phyloP scores from a whole-genome alignment of 2,797 vertebrate genomes.

The Sphenodon punctatus region DNA sequence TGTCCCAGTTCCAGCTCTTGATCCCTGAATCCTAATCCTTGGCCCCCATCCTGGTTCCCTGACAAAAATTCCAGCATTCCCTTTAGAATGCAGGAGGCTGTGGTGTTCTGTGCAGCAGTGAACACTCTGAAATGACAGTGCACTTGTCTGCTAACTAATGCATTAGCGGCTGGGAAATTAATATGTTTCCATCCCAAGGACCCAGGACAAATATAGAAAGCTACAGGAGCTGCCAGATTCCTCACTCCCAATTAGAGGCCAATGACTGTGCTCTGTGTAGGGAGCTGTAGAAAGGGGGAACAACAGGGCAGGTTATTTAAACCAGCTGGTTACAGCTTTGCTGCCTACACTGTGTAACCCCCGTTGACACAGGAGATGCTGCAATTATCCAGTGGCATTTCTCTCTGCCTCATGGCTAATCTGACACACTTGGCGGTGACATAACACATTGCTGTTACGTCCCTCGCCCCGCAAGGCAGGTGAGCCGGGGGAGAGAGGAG shows the following conservation, averaged over 20 bases:
- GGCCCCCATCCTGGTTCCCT: too few relatives aligned
- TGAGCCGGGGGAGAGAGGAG: neutral
- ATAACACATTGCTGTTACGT: neutral
- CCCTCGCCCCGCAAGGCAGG: too few relatives aligned
- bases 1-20: too few relatives aligned
- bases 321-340: neutral
- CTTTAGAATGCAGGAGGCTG: neutral
- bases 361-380: neutral
- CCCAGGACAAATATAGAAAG: constrained; percentile 46
- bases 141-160: constrained; percentile 31
- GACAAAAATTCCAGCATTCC: neutral
- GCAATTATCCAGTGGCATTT: neutral
- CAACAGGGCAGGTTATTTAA: constrained; percentile 25
- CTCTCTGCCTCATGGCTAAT: neutral
- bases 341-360: neutral
- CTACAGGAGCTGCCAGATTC: constrained; percentile 17
- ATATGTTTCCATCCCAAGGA: constrained; percentile 4
- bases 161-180: neutral
- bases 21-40: too few relatives aligned
- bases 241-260: constrained; percentile 13
- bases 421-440: neutral
- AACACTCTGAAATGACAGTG: too few relatives aligned
- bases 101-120: too few relatives aligned
- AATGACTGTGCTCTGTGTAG: neutral
- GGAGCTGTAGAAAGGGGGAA: constrained; percentile 2